Conservation (phyloP, 1,140 invertebrate species). For the Odontomachus brunneus region DNA sequence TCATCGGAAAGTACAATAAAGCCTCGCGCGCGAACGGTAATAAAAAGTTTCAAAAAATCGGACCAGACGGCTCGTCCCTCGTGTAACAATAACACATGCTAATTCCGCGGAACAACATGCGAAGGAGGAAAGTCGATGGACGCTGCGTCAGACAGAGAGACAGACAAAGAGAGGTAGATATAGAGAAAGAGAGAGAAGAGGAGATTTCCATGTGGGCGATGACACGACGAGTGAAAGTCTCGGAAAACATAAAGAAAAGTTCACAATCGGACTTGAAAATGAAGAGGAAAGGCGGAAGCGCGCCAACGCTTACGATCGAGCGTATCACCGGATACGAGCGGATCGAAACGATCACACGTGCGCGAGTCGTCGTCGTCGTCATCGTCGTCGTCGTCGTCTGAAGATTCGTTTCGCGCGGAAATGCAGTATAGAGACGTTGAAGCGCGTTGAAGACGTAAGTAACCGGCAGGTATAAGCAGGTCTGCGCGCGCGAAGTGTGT, state of each 20-base stretch:
- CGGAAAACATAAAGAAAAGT: no score
- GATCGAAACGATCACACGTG: no score
- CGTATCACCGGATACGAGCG: no score
- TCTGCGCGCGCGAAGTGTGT: conserved; percentile 35
- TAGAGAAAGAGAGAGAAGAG: no score
- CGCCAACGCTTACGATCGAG: no score
- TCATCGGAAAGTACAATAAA: conserved; percentile 45
- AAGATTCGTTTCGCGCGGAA: background rate
- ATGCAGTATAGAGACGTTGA: background rate
- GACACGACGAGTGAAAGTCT: no score
- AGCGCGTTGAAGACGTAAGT: conserved; percentile 8
- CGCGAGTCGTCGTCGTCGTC: background rate
- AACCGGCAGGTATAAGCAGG: conserved; percentile 50
- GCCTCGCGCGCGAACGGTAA: conserved; percentile 8
- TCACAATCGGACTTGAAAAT: no score
- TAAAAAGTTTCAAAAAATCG: background rate
- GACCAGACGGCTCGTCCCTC: background rate
- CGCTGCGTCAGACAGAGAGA: background rate
- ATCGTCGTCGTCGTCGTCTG: background rate
- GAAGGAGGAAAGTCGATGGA: no score
- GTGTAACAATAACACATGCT: conserved; percentile 1
- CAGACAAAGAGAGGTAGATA: no score
- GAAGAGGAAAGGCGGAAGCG: no score
- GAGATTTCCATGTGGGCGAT: no score
- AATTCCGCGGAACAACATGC: background rate